phyloP scores from a whole-genome alignment of 1,140 invertebrate species.

The Drosophila aff. region DNA sequence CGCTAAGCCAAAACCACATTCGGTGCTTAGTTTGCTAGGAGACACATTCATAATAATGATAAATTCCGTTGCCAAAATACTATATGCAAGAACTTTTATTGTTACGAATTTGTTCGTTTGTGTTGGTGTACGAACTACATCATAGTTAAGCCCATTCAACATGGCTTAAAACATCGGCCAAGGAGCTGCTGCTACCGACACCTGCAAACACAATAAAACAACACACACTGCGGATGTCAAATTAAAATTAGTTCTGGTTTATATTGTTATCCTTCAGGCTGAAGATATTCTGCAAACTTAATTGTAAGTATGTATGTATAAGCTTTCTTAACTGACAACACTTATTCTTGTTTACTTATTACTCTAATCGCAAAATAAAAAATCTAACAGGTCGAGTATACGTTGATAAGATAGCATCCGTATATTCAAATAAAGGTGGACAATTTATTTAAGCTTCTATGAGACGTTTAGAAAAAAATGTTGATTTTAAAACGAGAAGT shows the following conservation, averaged over 20 bases:
- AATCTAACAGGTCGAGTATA: conserved; percentile 1
- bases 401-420: conserved; percentile 34
- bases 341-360: conserved; percentile 4
- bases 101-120: conserved; percentile 2
- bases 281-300: not conserved
- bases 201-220: conserved; percentile 17
- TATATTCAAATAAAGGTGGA: conserved; percentile 9
- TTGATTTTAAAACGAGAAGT: not conserved
- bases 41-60: conserved; percentile 37
- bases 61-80: conserved; percentile 29
- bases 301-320: not conserved
- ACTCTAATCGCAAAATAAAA: not conserved
- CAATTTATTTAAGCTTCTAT: not conserved
- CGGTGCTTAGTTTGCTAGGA: conserved; percentile 9
- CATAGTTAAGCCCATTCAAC: conserved; percentile 26
- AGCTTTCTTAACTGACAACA: not conserved
- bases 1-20: conserved; percentile 29
- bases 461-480: not conserved
- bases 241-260: not conserved
- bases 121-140: not conserved
- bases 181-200: conserved; percentile 22
- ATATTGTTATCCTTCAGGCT: not conserved
- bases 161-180: conserved; percentile 27
- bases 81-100: conserved; percentile 25
- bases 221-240: not conserved